phyloP scores from a whole-genome alignment of 2,888 invertebrate genomes.

The Scrobipalpa costella region DNA sequence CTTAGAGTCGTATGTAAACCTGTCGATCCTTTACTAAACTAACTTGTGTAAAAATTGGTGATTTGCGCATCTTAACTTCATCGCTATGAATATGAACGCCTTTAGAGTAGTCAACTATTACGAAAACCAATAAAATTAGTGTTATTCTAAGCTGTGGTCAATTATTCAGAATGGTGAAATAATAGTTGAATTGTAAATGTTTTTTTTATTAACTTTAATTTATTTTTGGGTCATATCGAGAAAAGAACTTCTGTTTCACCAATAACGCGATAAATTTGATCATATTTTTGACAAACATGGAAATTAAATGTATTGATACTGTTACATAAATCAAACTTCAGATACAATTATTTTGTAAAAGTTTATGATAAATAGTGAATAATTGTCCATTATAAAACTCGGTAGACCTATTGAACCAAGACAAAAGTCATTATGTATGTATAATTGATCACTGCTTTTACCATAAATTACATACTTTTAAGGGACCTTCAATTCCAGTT shows the following conservation, averaged over 20 bases:
- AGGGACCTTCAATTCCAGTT: constrained; percentile 81
- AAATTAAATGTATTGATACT: too few species aligned
- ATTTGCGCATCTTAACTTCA: constrained; percentile 75
- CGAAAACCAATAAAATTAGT: constrained; percentile 76
- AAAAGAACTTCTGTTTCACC: not conserved
- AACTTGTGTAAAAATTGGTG: constrained; percentile 72
- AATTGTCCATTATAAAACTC: not conserved
- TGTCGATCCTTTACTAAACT: constrained; percentile 57
- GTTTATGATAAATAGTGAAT: too few species aligned
- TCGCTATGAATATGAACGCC: constrained; percentile 76
- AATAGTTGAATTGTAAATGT: constrained; percentile 28
- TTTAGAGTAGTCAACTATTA: constrained; percentile 77
- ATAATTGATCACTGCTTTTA: constrained; percentile 73
- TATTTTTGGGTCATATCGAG: not conserved
- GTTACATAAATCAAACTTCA: too few species aligned
- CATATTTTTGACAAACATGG: too few species aligned
- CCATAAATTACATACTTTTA: constrained; percentile 77
- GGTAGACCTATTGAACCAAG: not conserved
- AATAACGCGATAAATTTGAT: too few species aligned
- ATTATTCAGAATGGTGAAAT: constrained; percentile 25
- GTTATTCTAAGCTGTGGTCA: constrained; percentile 74
- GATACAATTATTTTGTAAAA: too few species aligned
- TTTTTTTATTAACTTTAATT: not conserved
- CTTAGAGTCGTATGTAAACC: constrained; percentile 64
- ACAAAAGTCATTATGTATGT: constrained; percentile 40